phyloP scores from a whole-genome alignment of 30 jellyfish, hydroid and myxozoan genomes.

The Sanderia malayensis region DNA sequence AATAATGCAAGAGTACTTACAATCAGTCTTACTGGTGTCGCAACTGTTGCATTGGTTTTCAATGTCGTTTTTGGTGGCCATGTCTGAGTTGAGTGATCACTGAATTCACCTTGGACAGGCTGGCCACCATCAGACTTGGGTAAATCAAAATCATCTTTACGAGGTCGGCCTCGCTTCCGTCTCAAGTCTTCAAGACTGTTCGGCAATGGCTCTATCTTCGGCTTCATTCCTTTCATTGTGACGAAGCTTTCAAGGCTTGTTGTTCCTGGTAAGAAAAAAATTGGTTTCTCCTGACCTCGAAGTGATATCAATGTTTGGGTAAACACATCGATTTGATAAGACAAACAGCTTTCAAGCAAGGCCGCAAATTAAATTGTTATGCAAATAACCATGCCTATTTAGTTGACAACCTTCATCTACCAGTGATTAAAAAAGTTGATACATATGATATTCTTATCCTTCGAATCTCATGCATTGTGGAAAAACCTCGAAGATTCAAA shows the following conservation, averaged over 20 bases:
- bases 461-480: too few species aligned
- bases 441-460: too few species aligned
- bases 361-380: too few species aligned
- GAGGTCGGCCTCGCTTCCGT: constrained; percentile 58
- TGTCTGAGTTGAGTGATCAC: background rate
- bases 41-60: background rate
- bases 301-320: too few species aligned
- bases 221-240: constrained; percentile 44
- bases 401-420: too few species aligned
- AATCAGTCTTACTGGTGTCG: constrained; percentile 27
- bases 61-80: constrained; percentile 3
- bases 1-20: constrained; percentile 12
- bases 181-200: background rate
- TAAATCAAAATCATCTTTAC: constrained; percentile 37
- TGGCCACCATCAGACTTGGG: background rate
- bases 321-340: too few species aligned
- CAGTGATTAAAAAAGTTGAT: too few species aligned
- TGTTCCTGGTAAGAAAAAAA: constrained; percentile 25
- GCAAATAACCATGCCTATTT: too few species aligned
- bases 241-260: constrained; percentile 52
- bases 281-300: too few species aligned
- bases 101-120: constrained; percentile 2
- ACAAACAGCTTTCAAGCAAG: too few species aligned
- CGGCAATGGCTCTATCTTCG: constrained; percentile 1
- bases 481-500: too few species aligned